A percentile compares a stretch with the other conserved stretches of the same genome.
These are phyloP conservation scores for Smittia aterrima DNA, from an alignment of 2,888 invertebrate genomes.

Conservation along the genomic window DNA sequence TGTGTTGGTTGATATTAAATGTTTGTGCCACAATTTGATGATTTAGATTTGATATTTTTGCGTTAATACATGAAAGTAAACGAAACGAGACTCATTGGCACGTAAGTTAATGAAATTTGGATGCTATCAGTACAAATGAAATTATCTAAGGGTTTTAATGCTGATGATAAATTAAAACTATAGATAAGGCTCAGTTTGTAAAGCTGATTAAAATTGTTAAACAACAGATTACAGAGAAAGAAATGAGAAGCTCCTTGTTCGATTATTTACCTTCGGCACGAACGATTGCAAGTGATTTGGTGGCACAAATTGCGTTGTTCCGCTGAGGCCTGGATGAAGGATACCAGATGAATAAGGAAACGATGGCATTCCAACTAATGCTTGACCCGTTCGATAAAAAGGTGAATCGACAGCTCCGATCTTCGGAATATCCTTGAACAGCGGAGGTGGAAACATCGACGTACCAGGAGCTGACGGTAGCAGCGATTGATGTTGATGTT, in stretches of 20 bases:
- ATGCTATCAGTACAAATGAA: background rate
- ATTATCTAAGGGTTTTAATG: background rate
- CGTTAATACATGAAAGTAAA: slow-evolving; percentile 40
- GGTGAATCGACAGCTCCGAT: slow-evolving; percentile 74
- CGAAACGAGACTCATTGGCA: slow-evolving; percentile 27
- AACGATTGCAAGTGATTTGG: slow-evolving; percentile 83
- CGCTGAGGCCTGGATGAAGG: slow-evolving; percentile 72
- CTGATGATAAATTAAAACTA: background rate
- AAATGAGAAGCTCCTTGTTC: too few species aligned
- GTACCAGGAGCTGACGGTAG: slow-evolving; percentile 61
- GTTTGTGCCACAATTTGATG: background rate
- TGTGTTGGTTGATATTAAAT: slow-evolving; percentile 5
- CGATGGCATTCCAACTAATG: slow-evolving; percentile 64
- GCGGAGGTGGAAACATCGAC: slow-evolving; percentile 60
- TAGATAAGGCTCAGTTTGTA: too few species aligned
- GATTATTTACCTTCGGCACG: slow-evolving; percentile 88
- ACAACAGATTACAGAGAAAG: background rate
- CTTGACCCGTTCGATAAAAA: slow-evolving; percentile 67
- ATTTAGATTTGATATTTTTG: slow-evolving; percentile 7
- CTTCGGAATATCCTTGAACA: slow-evolving; percentile 88
- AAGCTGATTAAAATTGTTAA: too few species aligned
- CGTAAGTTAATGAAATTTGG: background rate
- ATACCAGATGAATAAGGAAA: slow-evolving; percentile 78
- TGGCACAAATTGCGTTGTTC: slow-evolving; percentile 83
- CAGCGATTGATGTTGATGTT: slow-evolving; percentile 56